A percentile compares a stretch with the other conserved stretches of the same genome.
These are phyloP conservation scores for Nemotelus pantherinus DNA, from an alignment of 2,888 invertebrate species.

Conservation along the genomic window DNA sequence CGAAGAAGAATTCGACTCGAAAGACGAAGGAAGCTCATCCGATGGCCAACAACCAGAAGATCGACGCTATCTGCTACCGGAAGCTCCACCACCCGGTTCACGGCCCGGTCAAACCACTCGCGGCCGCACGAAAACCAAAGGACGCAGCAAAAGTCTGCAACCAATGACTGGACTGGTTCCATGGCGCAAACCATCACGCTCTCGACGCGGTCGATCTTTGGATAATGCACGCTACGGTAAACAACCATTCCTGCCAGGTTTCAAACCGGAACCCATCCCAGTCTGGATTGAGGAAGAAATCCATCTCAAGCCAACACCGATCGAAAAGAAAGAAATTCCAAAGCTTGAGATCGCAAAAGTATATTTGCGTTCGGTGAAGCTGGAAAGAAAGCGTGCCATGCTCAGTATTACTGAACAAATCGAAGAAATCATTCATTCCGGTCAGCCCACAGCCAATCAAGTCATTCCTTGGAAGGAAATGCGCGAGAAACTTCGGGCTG, in stretches of 20 bases:
- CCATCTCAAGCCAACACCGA: conserved; percentile 70
- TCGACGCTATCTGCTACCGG: conserved; percentile 56
- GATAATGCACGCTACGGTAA: conserved; percentile 57
- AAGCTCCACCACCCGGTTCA: conserved; percentile 55
- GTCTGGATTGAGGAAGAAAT: conserved; percentile 75
- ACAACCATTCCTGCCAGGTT: conserved; percentile 62
- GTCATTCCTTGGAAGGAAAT: conserved; percentile 63
- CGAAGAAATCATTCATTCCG: conserved; percentile 60
- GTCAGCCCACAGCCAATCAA: conserved; percentile 61
- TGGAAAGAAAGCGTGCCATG: conserved; percentile 64
- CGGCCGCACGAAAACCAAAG: conserved; percentile 60
- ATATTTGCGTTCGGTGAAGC: conserved; percentile 66
- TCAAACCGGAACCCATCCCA: conserved; percentile 63
- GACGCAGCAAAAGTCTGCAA: conserved; percentile 63
- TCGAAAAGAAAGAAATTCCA: conserved; percentile 67
- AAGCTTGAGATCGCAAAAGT: conserved; percentile 66
- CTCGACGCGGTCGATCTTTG: conserved; percentile 65
- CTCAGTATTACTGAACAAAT: conserved; percentile 61
- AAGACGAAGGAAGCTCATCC: conserved; percentile 61
- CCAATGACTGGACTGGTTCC: conserved; percentile 59
- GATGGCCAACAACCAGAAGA: conserved; percentile 57
- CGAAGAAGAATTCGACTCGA: conserved; percentile 61
- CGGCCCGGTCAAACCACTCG: conserved; percentile 56
- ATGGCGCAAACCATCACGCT: conserved; percentile 57
- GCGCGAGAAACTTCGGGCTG: conserved; percentile 61